Evolutionary conservation across 2,797 vertebrate genomes (phyloP), one percentile per base, ranked within the genome.

Genomic region (Enteromius radiatus): DNA sequence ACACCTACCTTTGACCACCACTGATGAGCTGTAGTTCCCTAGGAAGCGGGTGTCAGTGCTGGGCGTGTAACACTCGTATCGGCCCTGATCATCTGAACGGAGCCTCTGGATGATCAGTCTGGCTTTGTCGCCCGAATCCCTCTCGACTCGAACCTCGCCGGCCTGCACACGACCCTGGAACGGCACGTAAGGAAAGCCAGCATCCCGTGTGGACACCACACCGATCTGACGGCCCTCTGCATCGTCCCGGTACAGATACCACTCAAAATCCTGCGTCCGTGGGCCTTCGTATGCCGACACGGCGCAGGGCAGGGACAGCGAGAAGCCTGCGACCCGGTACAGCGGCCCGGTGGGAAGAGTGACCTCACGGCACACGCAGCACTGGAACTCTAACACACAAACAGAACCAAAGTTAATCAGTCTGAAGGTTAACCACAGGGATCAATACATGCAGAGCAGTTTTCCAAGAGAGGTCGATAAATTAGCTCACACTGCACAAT

Each of bases 41-140:
- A 92, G 92, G 91, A 95, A 97, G 11, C 69, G 91, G 7, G 41
- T n/a, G 80, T 97, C 97, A 0, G 97, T 97, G 89, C 95, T 96
- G 15, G 97, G 97, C 0, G 96, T 97, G 91, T 97, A 96, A 89
- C 97, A 98, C 84, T 97, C 97, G 0, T 95, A 97, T 10, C 92
- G 86, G 0, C 97, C 97, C 56, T 95, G 94, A 26, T 98, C 97
- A 15, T 97, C 96, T 4, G 89, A 33, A 1, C 93, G 93, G 8
- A 98, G 92, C 64, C 91, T 94, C 87, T 94, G 93, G 23, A 97
- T 90, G 80, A 92, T 89, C 78, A 97, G 93, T 12, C 94, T 87
- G 56, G 93, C 94, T 0, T 90, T 92, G 15, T 97, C 95, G 0
- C 92, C 96, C 0, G 92, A 93, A 81, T 96, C 91, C 17, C 96